Evolutionary conservation across 2,888 invertebrate species (phyloP).

Genomic region (Lepidochitona cinerea): DNA sequence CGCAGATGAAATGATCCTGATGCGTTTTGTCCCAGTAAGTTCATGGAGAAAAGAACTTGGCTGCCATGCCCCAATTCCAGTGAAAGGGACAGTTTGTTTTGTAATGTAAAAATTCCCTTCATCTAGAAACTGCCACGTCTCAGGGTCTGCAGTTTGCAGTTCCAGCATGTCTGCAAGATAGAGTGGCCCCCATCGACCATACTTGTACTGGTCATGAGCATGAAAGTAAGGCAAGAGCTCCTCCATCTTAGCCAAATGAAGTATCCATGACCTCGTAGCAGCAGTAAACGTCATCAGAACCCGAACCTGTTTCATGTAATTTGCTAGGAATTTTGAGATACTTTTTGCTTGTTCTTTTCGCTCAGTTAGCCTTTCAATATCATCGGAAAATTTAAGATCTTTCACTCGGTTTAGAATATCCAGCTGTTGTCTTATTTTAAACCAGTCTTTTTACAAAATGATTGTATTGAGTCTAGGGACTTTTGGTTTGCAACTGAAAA

Average conservation of each 20-base stretch:
- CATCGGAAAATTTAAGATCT: background rate
- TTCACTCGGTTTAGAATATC: background rate
- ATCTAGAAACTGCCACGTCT: background rate
- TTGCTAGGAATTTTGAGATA: background rate
- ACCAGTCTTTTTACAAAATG: background rate
- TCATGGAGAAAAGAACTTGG: background rate
- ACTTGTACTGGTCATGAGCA: background rate
- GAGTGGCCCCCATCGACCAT: background rate
- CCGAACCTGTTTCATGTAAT: background rate
- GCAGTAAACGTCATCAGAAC: background rate
- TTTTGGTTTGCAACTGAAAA: background rate
- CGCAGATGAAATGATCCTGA: background rate
- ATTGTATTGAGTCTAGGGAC: background rate
- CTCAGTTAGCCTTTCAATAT: background rate
- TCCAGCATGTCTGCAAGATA: conserved; percentile 1
- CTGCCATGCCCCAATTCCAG: background rate
- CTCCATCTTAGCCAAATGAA: background rate
- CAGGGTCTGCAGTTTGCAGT: conserved; percentile 4
- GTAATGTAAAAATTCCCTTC: background rate
- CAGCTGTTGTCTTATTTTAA: background rate
- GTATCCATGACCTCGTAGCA: background rate
- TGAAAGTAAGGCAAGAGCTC: background rate
- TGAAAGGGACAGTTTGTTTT: background rate
- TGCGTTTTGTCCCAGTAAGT: background rate
- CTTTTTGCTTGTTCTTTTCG: background rate